Conservation (phyloP, 2,888 invertebrate species). For the Pelosia muscerda region DNA sequence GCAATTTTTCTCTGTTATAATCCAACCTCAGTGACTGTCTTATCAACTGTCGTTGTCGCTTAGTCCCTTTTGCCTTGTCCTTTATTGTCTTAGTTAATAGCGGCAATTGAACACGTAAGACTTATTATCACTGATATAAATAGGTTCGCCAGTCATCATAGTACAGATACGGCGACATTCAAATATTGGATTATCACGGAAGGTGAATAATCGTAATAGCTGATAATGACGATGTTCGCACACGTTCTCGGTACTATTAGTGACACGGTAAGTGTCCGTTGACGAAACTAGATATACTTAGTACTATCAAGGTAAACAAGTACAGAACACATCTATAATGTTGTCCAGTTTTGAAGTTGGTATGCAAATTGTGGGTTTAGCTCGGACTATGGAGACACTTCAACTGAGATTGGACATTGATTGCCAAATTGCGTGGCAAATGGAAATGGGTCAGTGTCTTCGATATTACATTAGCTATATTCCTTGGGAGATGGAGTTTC, state of each 20-base stretch:
- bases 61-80: not conserved
- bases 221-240: not conserved
- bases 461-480: no score
- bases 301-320: not conserved
- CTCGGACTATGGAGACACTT: no score
- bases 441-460: no score
- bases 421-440: no score
- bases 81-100: not conserved
- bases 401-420: no score
- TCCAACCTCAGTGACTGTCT: not conserved
- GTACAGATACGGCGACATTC: not conserved
- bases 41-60: not conserved
- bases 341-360: no score
- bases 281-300: not conserved
- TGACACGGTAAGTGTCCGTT: not conserved
- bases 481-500: no score
- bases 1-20: no score
- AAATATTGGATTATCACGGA: not conserved
- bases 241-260: not conserved
- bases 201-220: not conserved
- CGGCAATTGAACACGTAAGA: not conserved
- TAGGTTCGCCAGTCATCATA: not conserved
- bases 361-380: no score
- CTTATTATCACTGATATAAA: constrained; percentile 8
- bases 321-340: not conserved